Evolutionary conservation across 2,888 invertebrate genomes (phyloP), one percentile per base, ranked within the genome.

Genomic region (Amphipoea lucens): DNA sequence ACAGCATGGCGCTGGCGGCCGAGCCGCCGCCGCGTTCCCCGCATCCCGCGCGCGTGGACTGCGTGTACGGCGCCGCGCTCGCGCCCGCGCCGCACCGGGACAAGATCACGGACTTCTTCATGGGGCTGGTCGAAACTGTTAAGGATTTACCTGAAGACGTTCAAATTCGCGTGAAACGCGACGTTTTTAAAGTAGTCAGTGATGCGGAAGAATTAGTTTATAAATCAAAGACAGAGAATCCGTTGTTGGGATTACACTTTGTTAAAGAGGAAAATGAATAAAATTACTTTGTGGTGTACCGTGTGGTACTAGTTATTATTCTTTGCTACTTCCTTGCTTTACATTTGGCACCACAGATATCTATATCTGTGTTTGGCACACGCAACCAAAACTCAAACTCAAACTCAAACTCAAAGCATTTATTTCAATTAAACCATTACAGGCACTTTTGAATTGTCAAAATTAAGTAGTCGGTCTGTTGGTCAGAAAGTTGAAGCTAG

Each of bases 181-280:
- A 85, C 70, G 74, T 85, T 40, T 85, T 85, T 60, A 85, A 85
- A 86, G 79, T 85, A 60, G 79, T 85, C 62, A 86, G 78, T 78
- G 86, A 85, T 76, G 85, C 85, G 63, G 85, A 85, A 78, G 85
- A 85, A 79, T 60, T 76, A 29, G 86, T 86, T 79, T 86, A 79
- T 70, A 85, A 72, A 69, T 83, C 77, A 48, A 85, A 83, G 54
- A 75, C 83, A 40, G 85, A 79, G 42, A 57, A 57, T 36, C 54
- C 79, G 14, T 60, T 72, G 51, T 0, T 57, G 20, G 57, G 36
- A 20, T 62, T 63, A 36, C 48, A 63, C n/a, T 72, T 63, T 57
- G 63, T 82, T 23, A 82, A 82, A 79, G 72, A 67, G 51, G 82
- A 83, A 78, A 51, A 82, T 40, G n/a, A 66, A 74, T 29, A 36